Percentiles rank a stretch among this genome's conserved stretches.
Conservation (phyloP, 2,113 vertebrate genomes). For the Calidris pugnax region DNA sequence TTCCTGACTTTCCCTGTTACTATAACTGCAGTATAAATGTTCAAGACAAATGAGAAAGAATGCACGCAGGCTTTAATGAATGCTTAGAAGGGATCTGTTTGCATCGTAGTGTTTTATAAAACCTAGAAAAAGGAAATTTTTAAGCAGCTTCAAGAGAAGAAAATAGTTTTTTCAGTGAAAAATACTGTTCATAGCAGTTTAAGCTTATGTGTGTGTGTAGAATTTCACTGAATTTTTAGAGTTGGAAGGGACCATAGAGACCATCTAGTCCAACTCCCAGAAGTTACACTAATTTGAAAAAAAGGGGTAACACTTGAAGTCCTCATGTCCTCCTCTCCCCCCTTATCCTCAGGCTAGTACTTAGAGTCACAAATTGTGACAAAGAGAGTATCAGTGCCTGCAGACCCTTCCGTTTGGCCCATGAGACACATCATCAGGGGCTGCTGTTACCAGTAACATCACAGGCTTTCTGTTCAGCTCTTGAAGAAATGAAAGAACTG, state of each 20-base stretch:
- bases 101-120: neutral
- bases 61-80: neutral
- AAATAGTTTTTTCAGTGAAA: neutral
- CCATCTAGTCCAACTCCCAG: no score
- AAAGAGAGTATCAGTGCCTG: neutral
- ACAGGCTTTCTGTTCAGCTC: slow-evolving; percentile 54
- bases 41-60: neutral
- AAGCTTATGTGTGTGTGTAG: neutral
- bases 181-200: neutral
- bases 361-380: neutral
- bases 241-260: no score
- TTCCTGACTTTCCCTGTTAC: neutral
- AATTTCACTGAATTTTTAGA: no score
- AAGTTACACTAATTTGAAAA: neutral
- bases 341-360: neutral
- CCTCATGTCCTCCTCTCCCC: no score
- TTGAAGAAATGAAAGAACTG: slow-evolving; percentile 54
- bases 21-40: neutral
- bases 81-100: neutral
- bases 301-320: neutral
- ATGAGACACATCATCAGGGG: slow-evolving; percentile 10
- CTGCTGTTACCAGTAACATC: slow-evolving; percentile 39
- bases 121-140: neutral
- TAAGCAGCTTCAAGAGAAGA: neutral
- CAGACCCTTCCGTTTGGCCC: slow-evolving; percentile 65